Evolutionary conservation across 2,113 vertebrate genomes (phyloP).

Genomic region (Tonatia bakeri): DNA sequence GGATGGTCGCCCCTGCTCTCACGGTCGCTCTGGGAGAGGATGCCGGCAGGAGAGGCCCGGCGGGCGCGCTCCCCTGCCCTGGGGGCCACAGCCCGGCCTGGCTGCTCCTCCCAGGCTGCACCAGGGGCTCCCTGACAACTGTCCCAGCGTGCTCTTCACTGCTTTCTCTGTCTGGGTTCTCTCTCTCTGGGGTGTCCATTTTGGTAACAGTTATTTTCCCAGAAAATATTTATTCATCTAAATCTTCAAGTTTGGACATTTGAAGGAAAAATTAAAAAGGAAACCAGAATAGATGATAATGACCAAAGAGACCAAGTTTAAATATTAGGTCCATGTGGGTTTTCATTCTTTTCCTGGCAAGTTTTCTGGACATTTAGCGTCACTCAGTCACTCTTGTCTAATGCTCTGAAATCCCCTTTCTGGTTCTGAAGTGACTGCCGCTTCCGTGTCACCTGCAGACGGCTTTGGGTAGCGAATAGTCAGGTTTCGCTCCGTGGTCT

Average conservation of each 20-base stretch:
- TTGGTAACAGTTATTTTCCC: neutral
- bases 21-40: too few species aligned
- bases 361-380: neutral
- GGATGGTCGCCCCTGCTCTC: too few species aligned
- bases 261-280: neutral
- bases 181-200: neutral
- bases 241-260: neutral
- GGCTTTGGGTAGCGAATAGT: accelerated
- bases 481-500: neutral
- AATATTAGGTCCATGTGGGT: neutral
- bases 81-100: accelerated
- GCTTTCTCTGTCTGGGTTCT: neutral
- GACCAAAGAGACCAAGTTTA: neutral
- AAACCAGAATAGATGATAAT: neutral
- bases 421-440: neutral
- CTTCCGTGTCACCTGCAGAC: too few species aligned
- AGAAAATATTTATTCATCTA: neutral
- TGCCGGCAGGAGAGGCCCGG: too few species aligned
- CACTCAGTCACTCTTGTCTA: neutral
- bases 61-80: neutral
- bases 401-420: neutral
- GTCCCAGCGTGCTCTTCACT: neutral
- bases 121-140: neutral
- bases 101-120: neutral
- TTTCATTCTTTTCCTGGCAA: neutral